These are phyloP conservation scores for Actias luna DNA, from an alignment of 2,888 invertebrate genomes.

Conservation along the genomic window DNA sequence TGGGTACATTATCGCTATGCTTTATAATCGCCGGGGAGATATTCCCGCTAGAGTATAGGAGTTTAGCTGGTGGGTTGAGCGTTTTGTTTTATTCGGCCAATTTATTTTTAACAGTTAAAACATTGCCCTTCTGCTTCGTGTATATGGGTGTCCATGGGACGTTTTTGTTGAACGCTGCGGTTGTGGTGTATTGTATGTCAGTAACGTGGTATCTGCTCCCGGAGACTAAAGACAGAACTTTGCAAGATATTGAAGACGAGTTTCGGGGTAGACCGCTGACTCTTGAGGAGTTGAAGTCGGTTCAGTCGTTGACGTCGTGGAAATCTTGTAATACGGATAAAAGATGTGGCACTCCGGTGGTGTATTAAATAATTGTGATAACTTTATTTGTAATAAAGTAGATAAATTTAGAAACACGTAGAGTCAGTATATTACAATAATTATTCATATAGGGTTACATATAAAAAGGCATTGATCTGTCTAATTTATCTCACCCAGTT, in stretches of 20 bases:
- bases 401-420: too few species aligned
- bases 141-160: conserved; percentile 53
- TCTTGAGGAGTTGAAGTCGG: conserved; percentile 47
- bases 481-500: too few species aligned
- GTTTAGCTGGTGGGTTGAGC: conserved; percentile 62
- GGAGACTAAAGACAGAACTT: conserved; percentile 65
- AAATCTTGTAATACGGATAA: conserved; percentile 41
- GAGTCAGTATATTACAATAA: too few species aligned
- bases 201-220: conserved; percentile 55
- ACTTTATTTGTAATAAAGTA: neutral
- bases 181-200: conserved; percentile 51
- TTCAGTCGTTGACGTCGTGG: conserved; percentile 47
- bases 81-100: conserved; percentile 55
- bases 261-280: conserved; percentile 53
- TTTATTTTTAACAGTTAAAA: conserved; percentile 59
- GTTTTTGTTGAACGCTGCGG: conserved; percentile 46
- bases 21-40: conserved; percentile 85
- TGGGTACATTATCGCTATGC: conserved; percentile 78
- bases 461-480: too few species aligned
- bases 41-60: conserved; percentile 77
- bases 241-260: conserved; percentile 68
- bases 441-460: neutral
- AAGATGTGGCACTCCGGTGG: conserved; percentile 39
- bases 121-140: conserved; percentile 49
- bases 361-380: conserved; percentile 8